phyloP scores from a whole-genome alignment of 1,140 invertebrate genomes.

The Psix sp. region DNA sequence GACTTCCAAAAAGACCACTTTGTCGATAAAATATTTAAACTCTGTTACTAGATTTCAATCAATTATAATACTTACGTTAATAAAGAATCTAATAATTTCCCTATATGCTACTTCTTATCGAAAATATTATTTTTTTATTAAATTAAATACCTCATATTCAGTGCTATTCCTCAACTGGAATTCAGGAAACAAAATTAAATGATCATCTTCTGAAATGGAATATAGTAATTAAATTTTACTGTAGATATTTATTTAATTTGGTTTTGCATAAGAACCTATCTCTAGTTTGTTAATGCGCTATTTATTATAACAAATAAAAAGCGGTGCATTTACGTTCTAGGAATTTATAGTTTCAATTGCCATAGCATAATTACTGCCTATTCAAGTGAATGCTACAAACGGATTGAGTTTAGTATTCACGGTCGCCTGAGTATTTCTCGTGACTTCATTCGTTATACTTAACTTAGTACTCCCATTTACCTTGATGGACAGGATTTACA shows the following conservation, averaged over 20 bases:
- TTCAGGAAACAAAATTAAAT: too few species aligned
- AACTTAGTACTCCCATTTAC: conserved; percentile 46
- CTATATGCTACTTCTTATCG: not conserved
- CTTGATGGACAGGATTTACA: conserved; percentile 49
- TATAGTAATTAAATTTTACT: too few species aligned
- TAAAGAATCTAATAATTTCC: conserved; percentile 11
- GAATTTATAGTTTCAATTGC: conserved; percentile 27
- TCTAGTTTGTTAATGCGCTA: not conserved
- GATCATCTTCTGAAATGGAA: too few species aligned
- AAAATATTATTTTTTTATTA: too few species aligned
- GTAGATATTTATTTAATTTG: too few species aligned
- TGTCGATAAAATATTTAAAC: conserved; percentile 31
- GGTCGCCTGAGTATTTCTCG: conserved; percentile 46
- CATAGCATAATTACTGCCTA: conserved; percentile 50
- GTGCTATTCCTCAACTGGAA: too few species aligned
- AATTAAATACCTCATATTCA: too few species aligned
- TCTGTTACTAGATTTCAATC: conserved; percentile 23
- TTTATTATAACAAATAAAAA: too few species aligned
- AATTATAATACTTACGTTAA: conserved; percentile 27
- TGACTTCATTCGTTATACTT: conserved; percentile 57
- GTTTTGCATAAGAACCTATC: too few species aligned
- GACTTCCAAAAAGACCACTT: conserved; percentile 40
- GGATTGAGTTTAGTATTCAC: conserved; percentile 61
- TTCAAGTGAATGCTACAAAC: conserved; percentile 57
- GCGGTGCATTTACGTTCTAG: not conserved